Evolutionary conservation across 2,113 vertebrate species (phyloP).

Genomic region (Pachyramphus minor): DNA sequence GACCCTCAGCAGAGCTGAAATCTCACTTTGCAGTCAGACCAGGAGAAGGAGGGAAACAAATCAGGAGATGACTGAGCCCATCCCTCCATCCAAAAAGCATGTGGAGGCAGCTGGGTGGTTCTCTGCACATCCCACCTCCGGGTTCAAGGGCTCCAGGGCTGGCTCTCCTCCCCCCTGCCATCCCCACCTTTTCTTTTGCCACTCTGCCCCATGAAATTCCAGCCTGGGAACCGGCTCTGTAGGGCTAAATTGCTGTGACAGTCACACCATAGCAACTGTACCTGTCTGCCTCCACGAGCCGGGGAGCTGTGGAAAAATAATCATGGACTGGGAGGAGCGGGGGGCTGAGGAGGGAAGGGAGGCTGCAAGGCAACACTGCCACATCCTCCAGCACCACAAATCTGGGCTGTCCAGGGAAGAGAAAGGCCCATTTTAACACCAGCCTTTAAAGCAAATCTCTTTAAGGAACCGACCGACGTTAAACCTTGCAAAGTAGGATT

Average conservation of each 20-base stretch:
- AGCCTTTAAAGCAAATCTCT: not conserved
- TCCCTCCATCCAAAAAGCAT: rapidly evolving
- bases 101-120: not conserved
- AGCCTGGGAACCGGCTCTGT: not conserved
- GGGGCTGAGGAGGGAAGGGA: not conserved
- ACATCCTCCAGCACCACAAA: not conserved
- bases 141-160: not conserved
- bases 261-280: constrained; percentile 10
- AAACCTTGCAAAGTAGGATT: not conserved
- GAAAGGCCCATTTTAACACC: not conserved
- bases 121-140: not conserved
- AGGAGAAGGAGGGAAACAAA: not conserved
- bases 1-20: rapidly evolving
- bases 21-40: rapidly evolving
- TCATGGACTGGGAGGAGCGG: not conserved
- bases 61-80: rapidly evolving
- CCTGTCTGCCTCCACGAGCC: not conserved
- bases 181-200: not conserved
- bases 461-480: not conserved
- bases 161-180: not conserved
- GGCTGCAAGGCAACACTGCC: not conserved
- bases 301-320: not conserved
- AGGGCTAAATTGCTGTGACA: not conserved
- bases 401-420: not conserved
- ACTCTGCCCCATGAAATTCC: not conserved